Evolutionary conservation across 2,113 vertebrate species (phyloP).

Genomic region (Petrocephalus zakoni): DNA sequence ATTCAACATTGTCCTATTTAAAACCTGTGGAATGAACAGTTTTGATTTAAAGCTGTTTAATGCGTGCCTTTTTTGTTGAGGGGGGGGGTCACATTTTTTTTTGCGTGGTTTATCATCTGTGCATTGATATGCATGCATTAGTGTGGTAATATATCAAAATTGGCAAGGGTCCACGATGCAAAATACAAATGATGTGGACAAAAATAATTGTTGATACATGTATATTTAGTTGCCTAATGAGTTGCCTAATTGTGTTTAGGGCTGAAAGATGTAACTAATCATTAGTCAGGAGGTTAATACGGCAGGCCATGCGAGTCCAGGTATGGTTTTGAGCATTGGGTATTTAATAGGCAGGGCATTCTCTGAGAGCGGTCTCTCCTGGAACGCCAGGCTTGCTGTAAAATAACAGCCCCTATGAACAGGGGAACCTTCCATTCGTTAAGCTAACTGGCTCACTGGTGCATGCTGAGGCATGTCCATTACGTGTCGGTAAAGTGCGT

Average conservation of each 20-base stretch:
- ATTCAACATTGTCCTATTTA: slow-evolving; percentile 3
- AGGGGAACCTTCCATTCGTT: slow-evolving; percentile 50
- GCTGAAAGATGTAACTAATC: not conserved
- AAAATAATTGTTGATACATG: not conserved
- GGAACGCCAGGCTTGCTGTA: slow-evolving; percentile 36
- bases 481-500: slow-evolving; percentile 26
- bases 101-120: not conserved
- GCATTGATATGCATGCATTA: not conserved
- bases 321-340: slow-evolving; percentile 33
- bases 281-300: not conserved
- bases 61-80: not conserved
- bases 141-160: not conserved
- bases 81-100: not conserved
- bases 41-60: slow-evolving; percentile 10
- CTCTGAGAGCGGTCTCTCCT: slow-evolving; percentile 51
- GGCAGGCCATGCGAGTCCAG: not conserved
- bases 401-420: slow-evolving; percentile 47
- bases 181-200: not conserved
- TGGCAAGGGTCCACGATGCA: not conserved
- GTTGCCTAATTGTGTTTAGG: not conserved
- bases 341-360: slow-evolving; percentile 38
- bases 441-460: slow-evolving; percentile 45
- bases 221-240: not conserved
- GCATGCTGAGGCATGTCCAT: not conserved
- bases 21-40: not conserved